Evolutionary conservation across 2,888 invertebrate genomes (phyloP).

Genomic region (Noctua pronuba): DNA sequence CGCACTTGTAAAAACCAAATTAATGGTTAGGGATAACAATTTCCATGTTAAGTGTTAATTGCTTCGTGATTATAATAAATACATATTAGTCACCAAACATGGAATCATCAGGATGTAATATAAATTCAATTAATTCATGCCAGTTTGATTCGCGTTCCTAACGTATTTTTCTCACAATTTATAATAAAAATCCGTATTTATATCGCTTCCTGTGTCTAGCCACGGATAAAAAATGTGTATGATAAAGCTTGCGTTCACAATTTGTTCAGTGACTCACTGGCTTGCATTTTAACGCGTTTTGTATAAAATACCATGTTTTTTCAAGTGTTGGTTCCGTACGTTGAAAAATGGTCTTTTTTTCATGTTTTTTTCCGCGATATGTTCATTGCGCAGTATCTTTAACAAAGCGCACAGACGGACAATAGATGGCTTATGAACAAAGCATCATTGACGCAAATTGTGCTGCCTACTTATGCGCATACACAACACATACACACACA

Average conservation of each 20-base stretch:
- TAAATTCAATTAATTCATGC: constrained; percentile 36
- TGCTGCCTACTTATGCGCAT: constrained; percentile 41
- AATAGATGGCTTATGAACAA: constrained; percentile 65
- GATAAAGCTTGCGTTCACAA: constrained; percentile 39
- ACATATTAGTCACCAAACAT: constrained; percentile 25
- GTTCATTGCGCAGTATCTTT: constrained; percentile 41
- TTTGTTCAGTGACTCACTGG: constrained; percentile 49
- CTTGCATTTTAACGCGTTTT: constrained; percentile 40
- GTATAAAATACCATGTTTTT: constrained; percentile 22
- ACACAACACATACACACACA: constrained; percentile 24
- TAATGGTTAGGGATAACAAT: constrained; percentile 8
- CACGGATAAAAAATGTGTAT: constrained; percentile 34
- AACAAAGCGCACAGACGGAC: constrained; percentile 52
- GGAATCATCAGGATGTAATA: constrained; percentile 26
- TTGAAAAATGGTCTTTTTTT: constrained; percentile 12
- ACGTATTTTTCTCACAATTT: constrained; percentile 24
- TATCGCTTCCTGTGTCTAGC: constrained; percentile 48
- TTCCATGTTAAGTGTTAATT: constrained; percentile 25
- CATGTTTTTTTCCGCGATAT: constrained; percentile 29
- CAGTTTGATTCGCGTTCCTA: constrained; percentile 11
- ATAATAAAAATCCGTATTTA: constrained; percentile 38
- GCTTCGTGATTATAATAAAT: constrained; percentile 23
- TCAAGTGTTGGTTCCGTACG: constrained; percentile 15
- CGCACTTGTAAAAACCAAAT: constrained; percentile 9
- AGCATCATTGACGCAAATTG: constrained; percentile 66